phyloP scores from a whole-genome alignment of 2,888 invertebrate genomes.

The Xestobium rufovillosum region DNA sequence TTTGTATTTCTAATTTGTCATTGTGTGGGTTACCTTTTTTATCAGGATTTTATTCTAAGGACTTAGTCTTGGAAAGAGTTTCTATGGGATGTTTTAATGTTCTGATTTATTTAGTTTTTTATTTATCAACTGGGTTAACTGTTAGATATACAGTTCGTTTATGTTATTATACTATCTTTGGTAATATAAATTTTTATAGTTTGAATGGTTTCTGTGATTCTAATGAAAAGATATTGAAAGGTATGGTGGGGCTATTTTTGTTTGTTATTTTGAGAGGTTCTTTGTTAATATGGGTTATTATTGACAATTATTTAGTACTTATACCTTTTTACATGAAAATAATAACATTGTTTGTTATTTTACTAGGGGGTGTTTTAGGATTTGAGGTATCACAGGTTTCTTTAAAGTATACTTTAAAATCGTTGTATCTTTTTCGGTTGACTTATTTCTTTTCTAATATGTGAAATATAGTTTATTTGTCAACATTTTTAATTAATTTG shows the following conservation, averaged over 20 bases:
- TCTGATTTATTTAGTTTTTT: slow-evolving; percentile 49
- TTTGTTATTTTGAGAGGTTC: slow-evolving; percentile 50
- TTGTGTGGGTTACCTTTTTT: slow-evolving; percentile 44
- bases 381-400: slow-evolving; percentile 44
- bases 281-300: slow-evolving; percentile 50
- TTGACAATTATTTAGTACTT: slow-evolving; percentile 45
- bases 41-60: slow-evolving; percentile 54
- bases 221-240: slow-evolving; percentile 48
- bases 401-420: slow-evolving; percentile 41
- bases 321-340: too few relatives aligned
- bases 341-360: slow-evolving; percentile 47
- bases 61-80: slow-evolving; percentile 53
- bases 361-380: slow-evolving; percentile 42
- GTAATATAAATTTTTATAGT: slow-evolving; percentile 46
- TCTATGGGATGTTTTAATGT: slow-evolving; percentile 49
- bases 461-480: slow-evolving; percentile 52
- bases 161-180: slow-evolving; percentile 48
- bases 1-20: slow-evolving; percentile 37
- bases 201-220: slow-evolving; percentile 44
- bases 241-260: slow-evolving; percentile 41
- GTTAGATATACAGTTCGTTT: too few relatives aligned
- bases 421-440: slow-evolving; percentile 32
- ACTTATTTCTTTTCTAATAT: slow-evolving; percentile 40
- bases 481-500: too few relatives aligned
- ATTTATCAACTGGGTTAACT: slow-evolving; percentile 52